Percentiles rank a stretch among this genome's conserved stretches.
These are phyloP conservation scores for Dunckerocampus dactyliophorus DNA, from an alignment of 2,113 vertebrate species.

Conservation along the genomic window DNA sequence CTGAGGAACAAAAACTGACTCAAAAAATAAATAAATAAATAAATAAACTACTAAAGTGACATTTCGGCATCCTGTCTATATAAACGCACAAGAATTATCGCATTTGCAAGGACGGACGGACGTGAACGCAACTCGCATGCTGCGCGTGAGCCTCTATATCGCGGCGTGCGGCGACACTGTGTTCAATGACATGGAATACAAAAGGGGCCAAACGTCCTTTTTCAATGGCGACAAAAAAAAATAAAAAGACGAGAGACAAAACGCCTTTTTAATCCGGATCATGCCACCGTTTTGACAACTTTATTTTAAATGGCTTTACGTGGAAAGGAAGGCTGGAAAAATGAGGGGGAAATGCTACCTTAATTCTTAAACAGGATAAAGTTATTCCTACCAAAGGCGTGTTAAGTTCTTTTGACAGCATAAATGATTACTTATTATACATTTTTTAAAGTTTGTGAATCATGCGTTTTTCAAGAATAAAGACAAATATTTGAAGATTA, in stretches of 20 bases:
- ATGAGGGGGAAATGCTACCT: too few relatives aligned
- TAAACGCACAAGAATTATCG: neutral
- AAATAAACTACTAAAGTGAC: neutral
- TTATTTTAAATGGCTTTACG: neutral
- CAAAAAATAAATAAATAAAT: too few relatives aligned
- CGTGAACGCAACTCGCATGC: conserved; percentile 17
- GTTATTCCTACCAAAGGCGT: too few relatives aligned
- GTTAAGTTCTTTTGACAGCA: too few relatives aligned
- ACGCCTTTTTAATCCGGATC: conserved; percentile 19
- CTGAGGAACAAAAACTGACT: too few relatives aligned
- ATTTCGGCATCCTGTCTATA: too few relatives aligned
- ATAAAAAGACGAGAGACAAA: conserved; percentile 29
- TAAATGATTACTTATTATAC: too few relatives aligned
- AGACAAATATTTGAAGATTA: too few relatives aligned
- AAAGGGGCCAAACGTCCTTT: conserved; percentile 38
- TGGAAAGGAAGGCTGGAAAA: too few relatives aligned
- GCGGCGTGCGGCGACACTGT: conserved; percentile 82
- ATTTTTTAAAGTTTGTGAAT: too few relatives aligned
- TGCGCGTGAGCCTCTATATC: conserved; percentile 66
- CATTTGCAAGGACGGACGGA: neutral
- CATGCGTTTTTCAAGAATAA: too few relatives aligned
- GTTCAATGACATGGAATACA: conserved; percentile 78
- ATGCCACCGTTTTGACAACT: neutral
- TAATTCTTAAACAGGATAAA: too few relatives aligned
- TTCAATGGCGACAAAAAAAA: conserved; percentile 38